Conservation (phyloP, 1,140 invertebrate genomes). For the Zeugodacus cucurbitae region DNA sequence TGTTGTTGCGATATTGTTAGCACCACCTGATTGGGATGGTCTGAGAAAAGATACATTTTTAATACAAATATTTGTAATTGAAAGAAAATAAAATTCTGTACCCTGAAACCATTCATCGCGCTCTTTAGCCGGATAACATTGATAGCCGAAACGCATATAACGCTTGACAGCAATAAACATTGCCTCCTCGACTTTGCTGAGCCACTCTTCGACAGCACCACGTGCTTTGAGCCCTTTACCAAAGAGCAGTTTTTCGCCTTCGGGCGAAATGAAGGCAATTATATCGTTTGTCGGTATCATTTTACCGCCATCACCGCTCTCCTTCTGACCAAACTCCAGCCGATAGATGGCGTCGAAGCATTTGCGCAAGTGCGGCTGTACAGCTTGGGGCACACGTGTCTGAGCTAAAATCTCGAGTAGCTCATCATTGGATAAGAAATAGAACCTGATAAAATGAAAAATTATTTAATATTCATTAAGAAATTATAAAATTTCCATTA, state of each 20-base stretch:
- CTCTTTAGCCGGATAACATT: constrained; percentile 61
- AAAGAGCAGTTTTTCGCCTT: constrained; percentile 81
- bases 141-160: constrained; percentile 76
- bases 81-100: background rate
- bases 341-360: constrained; percentile 88
- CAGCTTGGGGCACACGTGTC: constrained; percentile 85
- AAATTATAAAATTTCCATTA: background rate
- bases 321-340: constrained; percentile 78
- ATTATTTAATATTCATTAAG: background rate
- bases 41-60: constrained; percentile 49
- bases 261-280: constrained; percentile 86
- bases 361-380: constrained; percentile 88
- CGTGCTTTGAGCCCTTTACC: constrained; percentile 85
- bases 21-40: constrained; percentile 71
- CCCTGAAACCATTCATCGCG: constrained; percentile 62
- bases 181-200: constrained; percentile 85
- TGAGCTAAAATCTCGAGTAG: constrained; percentile 91
- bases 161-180: constrained; percentile 83
- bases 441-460: constrained; percentile 70
- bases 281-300: constrained; percentile 79
- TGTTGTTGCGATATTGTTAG: constrained; percentile 87
- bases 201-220: constrained; percentile 90
- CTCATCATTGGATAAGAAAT: constrained; percentile 95
- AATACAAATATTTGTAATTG: background rate
- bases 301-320: constrained; percentile 60